Conservation (phyloP, 2,113 vertebrate species). For the Larimichthys polyactis region DNA sequence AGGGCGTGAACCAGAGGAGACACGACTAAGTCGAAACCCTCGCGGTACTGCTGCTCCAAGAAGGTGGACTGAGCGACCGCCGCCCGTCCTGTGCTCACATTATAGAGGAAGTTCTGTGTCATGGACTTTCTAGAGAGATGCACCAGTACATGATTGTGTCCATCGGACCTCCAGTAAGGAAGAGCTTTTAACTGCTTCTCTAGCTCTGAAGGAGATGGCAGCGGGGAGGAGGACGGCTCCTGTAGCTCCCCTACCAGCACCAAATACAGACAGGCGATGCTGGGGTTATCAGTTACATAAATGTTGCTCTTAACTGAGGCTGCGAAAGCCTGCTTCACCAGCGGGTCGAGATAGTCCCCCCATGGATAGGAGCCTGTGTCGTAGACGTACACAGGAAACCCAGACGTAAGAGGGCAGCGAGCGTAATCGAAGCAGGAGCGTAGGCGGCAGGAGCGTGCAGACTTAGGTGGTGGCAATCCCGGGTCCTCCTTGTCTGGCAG, state of each 20-base stretch:
- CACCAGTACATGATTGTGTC: slow-evolving; percentile 96
- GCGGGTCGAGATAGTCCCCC: slow-evolving; percentile 90
- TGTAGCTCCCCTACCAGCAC: slow-evolving; percentile 94
- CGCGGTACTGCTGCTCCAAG: slow-evolving; percentile 93
- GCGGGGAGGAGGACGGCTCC: slow-evolving; percentile 81
- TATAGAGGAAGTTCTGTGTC: slow-evolving; percentile 95
- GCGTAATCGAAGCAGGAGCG: slow-evolving; percentile 98
- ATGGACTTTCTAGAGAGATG: slow-evolving; percentile 92
- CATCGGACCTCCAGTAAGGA: slow-evolving; percentile 95
- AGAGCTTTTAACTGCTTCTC: slow-evolving; percentile 93
- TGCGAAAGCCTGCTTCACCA: slow-evolving; percentile 96
- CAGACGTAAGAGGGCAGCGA: slow-evolving; percentile 95
- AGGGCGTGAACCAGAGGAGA: slow-evolving; percentile 96
- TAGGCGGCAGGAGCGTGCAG: slow-evolving; percentile 87
- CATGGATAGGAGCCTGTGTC: slow-evolving; percentile 90
- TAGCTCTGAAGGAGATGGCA: slow-evolving; percentile 86
- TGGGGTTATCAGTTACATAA: slow-evolving; percentile 94
- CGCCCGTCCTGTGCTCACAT: slow-evolving; percentile 94
- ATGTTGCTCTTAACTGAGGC: slow-evolving; percentile 90
- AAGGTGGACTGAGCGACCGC: slow-evolving; percentile 97
- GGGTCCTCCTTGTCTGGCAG: slow-evolving; percentile 94
- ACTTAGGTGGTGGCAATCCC: slow-evolving; percentile 90
- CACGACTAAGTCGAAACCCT: slow-evolving; percentile 94
- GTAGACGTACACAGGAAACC: slow-evolving; percentile 97
- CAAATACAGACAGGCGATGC: slow-evolving; percentile 95